Evolutionary conservation across 2,113 vertebrate genomes (phyloP), one percentile per base, ranked within the genome.

Genomic region (Porphyrio hochstetteri): DNA sequence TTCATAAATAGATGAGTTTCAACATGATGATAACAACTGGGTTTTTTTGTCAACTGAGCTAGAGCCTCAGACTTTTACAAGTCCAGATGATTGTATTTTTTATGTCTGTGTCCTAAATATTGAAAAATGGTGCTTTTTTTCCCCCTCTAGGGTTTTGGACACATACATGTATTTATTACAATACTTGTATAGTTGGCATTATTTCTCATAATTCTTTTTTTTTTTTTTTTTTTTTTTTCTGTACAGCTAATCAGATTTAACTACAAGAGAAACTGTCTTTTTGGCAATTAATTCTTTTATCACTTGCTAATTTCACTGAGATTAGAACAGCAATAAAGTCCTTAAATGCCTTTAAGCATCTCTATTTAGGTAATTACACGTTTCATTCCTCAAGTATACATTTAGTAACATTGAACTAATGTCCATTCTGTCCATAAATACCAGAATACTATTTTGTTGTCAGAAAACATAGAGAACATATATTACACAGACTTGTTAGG

Each of bases 131-230:
- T 5, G 10, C 21, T 11, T 48, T 48, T 48, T 23, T 48, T 48
- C 19, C 44, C 44, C 17, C 44, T 46, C 19, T 46, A 2, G 12
- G 17, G 10, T 14, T 78, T 48, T 12, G 4, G 5, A 29, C 2
- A 25, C 10, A 56, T 69, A 19, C 61, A 23, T 46, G 67, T 52
- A 75, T 59, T 70, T 78, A 3, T 75, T 36, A n/a, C 7, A 55
- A 36, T 9, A 33, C 1, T 50, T 61, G 5, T 2, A 29, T 31
- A 44, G 53, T 0, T 44, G 10, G 42, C 4, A 7, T 10, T 28
- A 35, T 71, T 68, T 48, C 28, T 29, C 8, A 8, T 31, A n/a
- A n/a, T 52, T 52, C 25, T 48, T 48, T 50, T 17, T 44, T 15
- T 15, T 2, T 35, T 3, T n/a, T 3, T 35, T 4, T 33, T 21